Evolutionary conservation across 2,113 vertebrate genomes (phyloP).

Genomic region (Oryzias woworae): DNA sequence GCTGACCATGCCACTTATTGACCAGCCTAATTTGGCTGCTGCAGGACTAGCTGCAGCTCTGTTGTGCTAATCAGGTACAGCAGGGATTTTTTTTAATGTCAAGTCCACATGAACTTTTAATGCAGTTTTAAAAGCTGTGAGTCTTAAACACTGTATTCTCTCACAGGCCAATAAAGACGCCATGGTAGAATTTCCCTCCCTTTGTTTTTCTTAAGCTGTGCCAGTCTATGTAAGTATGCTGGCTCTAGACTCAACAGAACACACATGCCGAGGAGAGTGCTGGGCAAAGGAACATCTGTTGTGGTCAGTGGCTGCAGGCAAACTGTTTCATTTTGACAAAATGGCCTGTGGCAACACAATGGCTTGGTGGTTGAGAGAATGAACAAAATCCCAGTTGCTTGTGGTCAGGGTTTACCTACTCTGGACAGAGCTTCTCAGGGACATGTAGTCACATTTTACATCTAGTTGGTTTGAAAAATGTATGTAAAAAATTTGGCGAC

Average conservation of each 20-base stretch:
- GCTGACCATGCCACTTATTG: constrained; percentile 34
- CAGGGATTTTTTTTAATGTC: constrained; percentile 33
- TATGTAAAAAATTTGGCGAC: constrained; percentile 28
- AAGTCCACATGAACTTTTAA: constrained; percentile 36
- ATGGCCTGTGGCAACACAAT: constrained; percentile 70
- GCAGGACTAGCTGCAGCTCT: constrained; percentile 23
- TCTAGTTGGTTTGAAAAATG: constrained; percentile 42
- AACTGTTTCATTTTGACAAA: constrained; percentile 68
- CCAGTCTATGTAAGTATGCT: constrained; percentile 67
- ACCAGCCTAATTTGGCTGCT: constrained; percentile 36
- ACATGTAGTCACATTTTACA: constrained; percentile 56
- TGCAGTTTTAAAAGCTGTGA: constrained; percentile 35
- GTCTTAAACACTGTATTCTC: constrained; percentile 47
- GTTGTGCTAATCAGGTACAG: constrained; percentile 32
- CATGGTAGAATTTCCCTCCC: constrained; percentile 60
- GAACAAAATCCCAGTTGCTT: constrained; percentile 54
- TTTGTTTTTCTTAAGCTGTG: constrained; percentile 68
- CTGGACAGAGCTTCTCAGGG: constrained; percentile 57
- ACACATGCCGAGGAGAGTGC: constrained; percentile 67
- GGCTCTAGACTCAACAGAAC: constrained; percentile 76
- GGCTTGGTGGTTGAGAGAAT: constrained; percentile 66
- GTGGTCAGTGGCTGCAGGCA: constrained; percentile 73
- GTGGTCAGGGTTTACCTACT: constrained; percentile 68
- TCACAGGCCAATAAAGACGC: constrained; percentile 50
- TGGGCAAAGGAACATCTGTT: constrained; percentile 70